phyloP scores from a whole-genome alignment of 2,888 invertebrate genomes.

The Athetis lepigone region DNA sequence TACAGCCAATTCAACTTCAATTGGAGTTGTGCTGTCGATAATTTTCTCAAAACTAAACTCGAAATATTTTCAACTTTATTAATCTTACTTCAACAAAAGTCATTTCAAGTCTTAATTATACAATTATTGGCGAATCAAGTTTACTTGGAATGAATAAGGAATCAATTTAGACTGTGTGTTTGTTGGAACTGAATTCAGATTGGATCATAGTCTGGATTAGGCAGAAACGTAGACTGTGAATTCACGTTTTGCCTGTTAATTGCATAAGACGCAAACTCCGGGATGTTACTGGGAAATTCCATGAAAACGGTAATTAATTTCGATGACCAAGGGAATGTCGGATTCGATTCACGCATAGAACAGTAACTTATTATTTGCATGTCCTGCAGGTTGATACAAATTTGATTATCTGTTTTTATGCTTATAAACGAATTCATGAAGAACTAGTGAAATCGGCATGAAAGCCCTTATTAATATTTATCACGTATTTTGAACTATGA shows the following conservation, averaged over 20 bases:
- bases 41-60: conserved; percentile 17
- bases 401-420: too few species aligned
- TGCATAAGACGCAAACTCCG: too few species aligned
- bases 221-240: neutral
- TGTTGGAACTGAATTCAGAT: conserved; percentile 5
- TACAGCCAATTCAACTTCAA: conserved; percentile 22
- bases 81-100: conserved; percentile 46
- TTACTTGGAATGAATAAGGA: conserved; percentile 30
- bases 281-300: too few species aligned
- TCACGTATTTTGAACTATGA: too few species aligned
- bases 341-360: too few species aligned
- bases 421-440: too few species aligned
- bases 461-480: too few species aligned
- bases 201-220: neutral
- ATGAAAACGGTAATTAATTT: too few species aligned
- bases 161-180: conserved; percentile 15
- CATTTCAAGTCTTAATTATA: conserved; percentile 48
- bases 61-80: conserved; percentile 51
- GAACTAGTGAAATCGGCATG: too few species aligned
- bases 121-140: conserved; percentile 34
- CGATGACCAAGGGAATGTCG: too few species aligned
- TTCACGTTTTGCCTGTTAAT: neutral
- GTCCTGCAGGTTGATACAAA: too few species aligned
- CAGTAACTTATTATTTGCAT: too few species aligned
- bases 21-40: conserved; percentile 16